Evolutionary conservation across 1,140 invertebrate genomes (phyloP).

Genomic region (Bursaphelenchus mucronatus): DNA sequence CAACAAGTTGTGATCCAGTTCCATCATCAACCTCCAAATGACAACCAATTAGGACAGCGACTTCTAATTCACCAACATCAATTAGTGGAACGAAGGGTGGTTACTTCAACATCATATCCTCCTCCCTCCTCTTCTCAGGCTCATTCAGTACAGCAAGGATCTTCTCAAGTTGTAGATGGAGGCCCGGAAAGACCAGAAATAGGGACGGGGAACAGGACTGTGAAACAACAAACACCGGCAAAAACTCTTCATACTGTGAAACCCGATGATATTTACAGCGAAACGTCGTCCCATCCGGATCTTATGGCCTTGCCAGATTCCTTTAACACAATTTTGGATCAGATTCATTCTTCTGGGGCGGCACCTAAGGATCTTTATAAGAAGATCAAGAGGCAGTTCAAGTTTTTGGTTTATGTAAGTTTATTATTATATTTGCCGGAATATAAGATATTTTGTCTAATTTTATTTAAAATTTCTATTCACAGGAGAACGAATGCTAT

Average conservation of each 20-base stretch:
- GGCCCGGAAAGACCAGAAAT: no score
- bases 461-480: not conserved
- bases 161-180: no score
- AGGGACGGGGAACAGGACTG: no score
- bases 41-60: no score
- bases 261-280: constrained; percentile 16
- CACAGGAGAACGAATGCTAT: constrained; percentile 56
- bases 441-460: constrained; percentile 21
- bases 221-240: no score
- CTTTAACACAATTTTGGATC: constrained; percentile 5
- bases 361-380: constrained; percentile 47
- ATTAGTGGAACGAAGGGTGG: no score
- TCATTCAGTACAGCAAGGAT: no score
- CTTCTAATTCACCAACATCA: no score
- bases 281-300: constrained; percentile 1
- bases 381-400: constrained; percentile 49
- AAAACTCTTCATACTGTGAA: not conserved
- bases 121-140: no score
- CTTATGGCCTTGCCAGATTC: constrained; percentile 16
- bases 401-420: constrained; percentile 55
- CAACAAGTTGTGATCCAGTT: no score
- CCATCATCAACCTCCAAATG: no score
- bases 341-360: constrained; percentile 18
- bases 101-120: no score
- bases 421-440: constrained; percentile 7